Base-by-base conservation (phyloP, 2,113 vertebrate species). In the Coryphaenoides rupestris region DNA sequence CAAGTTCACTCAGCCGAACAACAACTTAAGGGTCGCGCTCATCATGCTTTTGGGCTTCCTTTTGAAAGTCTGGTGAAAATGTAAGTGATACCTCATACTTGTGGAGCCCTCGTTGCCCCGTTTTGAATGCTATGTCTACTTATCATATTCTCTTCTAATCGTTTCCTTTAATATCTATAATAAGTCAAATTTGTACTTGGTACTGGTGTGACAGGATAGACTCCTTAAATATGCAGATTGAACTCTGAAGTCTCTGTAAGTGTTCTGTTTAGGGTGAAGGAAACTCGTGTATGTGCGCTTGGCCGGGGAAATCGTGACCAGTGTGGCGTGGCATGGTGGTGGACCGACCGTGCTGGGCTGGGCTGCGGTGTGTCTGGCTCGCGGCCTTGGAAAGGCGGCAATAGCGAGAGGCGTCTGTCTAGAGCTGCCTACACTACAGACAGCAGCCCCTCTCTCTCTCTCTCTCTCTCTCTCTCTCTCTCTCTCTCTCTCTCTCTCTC, bases 351-450 rank as follows among this genome's bases (percentile, higher is more conserved):
- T 46, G 62, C 53, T 66, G 62, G 65, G 59, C 56, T 55, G 61
- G 74, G 55, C 59, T 26, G 26, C 66, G 56, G 66, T 58, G 56
- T 60, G 14, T 81, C 75, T 79, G 82, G 77, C 75, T 57, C 22
- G 21, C 2, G 1, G 26, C 67, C 75, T 54, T 23, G 26, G 1
- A 60, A 60, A 2, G 24, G 16, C 62, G 64, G 22, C 55, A 52
- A 14, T 53, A 53, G 63, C 2, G 4, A 23, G 63, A 74, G 68
- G n/a, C 58, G 21, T 58, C 60, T 62, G 1, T 55, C 60, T 68
- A n/a, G n/a, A n/a, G n/a, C 66, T 55, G 55, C 68, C 72, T 57
- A 53, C 5, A 21, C 15, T 64, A 69, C 9, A 33, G n/a, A n/a
- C n/a, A n/a, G n/a, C n/a, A n/a, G n/a, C n/a, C n/a, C n/a, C 47